A percentile compares a stretch with the other conserved stretches of the same genome.
Conservation (phyloP, 2,888 invertebrate genomes). For the Trachelus tabidus region DNA sequence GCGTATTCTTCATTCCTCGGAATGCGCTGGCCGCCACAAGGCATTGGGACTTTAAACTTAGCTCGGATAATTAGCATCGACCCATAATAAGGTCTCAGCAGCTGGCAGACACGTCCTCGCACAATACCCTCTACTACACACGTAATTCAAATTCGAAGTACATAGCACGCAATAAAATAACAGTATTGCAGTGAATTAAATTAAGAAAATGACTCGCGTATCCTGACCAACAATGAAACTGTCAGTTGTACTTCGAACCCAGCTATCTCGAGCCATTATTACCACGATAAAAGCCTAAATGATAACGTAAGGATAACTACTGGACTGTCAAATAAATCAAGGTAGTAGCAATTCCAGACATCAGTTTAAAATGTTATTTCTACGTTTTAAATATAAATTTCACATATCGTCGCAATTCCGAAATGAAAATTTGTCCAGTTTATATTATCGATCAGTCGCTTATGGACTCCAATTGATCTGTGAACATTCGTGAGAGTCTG, state of each 20-base stretch:
- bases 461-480: background rate
- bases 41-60: slow-evolving; percentile 27
- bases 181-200: background rate
- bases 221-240: background rate
- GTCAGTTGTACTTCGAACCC: background rate
- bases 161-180: background rate
- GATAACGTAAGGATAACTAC: background rate
- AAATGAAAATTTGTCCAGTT: background rate
- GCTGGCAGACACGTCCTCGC: background rate
- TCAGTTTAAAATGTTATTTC: background rate
- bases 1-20: slow-evolving; percentile 1
- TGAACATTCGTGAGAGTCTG: too few species aligned
- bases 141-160: background rate
- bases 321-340: background rate
- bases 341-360: background rate
- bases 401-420: background rate
- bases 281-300: background rate
- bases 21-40: slow-evolving; percentile 16
- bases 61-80: slow-evolving; percentile 30
- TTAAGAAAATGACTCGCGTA: background rate
- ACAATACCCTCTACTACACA: background rate
- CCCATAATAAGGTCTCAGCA: slow-evolving; percentile 10
- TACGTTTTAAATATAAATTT: background rate
- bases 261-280: background rate
- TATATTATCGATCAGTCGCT: background rate